Base-by-base conservation (phyloP, 2,888 invertebrate genomes). In the Chironomus riparius region DNA sequence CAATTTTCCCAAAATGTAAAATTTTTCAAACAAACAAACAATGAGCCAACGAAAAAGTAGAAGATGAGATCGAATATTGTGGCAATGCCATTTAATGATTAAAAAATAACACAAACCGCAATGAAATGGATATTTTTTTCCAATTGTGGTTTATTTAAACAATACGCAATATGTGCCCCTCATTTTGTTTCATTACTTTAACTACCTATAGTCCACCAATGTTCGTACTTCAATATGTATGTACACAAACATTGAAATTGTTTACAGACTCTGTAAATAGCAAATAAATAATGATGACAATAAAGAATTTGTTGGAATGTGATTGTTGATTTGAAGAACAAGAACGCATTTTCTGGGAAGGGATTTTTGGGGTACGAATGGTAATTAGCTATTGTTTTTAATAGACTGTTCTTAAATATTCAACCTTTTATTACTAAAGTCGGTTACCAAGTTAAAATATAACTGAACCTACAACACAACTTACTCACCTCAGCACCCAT, bases 121-220 rank as follows among this genome's bases (percentile, higher is more conserved):
- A 65, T 65, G 65, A 65, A 24, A 65, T 65, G 65, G 24, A 65
- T 65, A 65, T 65, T 65, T 65, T 62, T 65, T 65, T 22, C 13
- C 21, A 21, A 24, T 38, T 13, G 65, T 65, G 13, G 24, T 18
- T 65, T 21, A 24, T 65, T 21, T 65, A 24, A 24, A 24, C 65
- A 65, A 65, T 65, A 65, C 24, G 65, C 65, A 24, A 13, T 65
- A 24, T 24, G 21, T 56, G 56, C 56, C 18, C 18, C 15, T 56
- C 10, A 65, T 65, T 21, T 22, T 21, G 22, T 56, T 15, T 38
- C 38, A 38, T 38, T 38, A 38, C 38, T 38, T 38, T 38, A 38
- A 38, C 38, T 38, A 38, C 38, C 38, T 38, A 38, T 38, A 12
- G 56, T 10, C 56, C 4, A 50, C 50, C 50, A 28, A 28, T 28